Base-by-base conservation (phyloP, 2,888 invertebrate genomes). In the Metacarcinus magister region DNA sequence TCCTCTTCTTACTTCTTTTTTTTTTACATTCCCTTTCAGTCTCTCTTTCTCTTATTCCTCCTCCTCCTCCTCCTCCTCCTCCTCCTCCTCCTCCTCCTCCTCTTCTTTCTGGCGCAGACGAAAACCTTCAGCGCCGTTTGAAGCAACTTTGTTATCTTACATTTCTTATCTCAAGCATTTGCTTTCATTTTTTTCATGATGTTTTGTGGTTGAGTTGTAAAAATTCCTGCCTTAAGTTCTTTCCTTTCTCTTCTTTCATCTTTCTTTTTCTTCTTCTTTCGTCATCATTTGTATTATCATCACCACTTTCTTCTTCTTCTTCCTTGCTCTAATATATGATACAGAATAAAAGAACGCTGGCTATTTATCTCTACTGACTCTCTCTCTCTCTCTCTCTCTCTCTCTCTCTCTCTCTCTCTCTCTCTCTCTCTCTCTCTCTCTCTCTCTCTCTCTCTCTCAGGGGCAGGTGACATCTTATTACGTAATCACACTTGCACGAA, bases 331-430 rank as follows among this genome's bases (percentile, higher is more conserved):
- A 19, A 0, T 60, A 23, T 39, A 39, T 39, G 39, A 39, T 39
- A 2, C 39, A 39, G 39, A 39, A 39, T 39, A 23, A 60, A 60
- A 60, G 60, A 60, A 60, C 13, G 16, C 19, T 23, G 23, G 19
- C 60, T 4, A 23, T 60, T 19, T 19, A n/a, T n/a, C 8, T 5
- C 75, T 82, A n/a, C 75, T 82, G 28, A 28, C 75, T 82, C 75
- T 82, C 75, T 82, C 75, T 82, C 75, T 82, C 75, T 82, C 75
- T 82, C 75, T 82, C 75, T 82, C 75, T 82, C 75, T 82, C 75
- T 82, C 75, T 82, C 75, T 82, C 75, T 82, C 75, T 82, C 75
- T 82, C 75, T 82, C 75, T 82, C 75, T 82, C 75, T 82, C 75
- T 82, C 75, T 82, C 75, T 82, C 75, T 82, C 75, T 82, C 75